Evolutionary conservation across 2,888 invertebrate genomes (phyloP).

Genomic region (Netelia virgata): DNA sequence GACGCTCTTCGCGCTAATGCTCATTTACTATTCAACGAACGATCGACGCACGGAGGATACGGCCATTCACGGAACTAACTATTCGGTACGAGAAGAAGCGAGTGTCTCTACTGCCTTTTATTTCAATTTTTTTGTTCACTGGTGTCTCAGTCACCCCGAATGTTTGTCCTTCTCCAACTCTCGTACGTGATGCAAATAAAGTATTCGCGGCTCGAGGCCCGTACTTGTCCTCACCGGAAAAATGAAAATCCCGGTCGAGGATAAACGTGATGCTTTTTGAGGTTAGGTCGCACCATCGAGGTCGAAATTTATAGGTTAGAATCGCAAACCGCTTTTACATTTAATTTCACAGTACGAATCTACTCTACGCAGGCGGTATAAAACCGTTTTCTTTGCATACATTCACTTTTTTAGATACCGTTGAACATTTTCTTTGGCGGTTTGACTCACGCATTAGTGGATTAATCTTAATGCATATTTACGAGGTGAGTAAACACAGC

Average conservation of each 20-base stretch:
- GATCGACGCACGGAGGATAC: conserved; percentile 74
- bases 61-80: conserved; percentile 75
- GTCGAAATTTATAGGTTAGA: too few relatives aligned
- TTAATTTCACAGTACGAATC: too few relatives aligned
- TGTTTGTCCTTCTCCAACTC: conserved; percentile 39
- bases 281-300: neutral
- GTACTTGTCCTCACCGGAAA: conserved; percentile 6
- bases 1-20: conserved; percentile 61
- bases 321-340: too few relatives aligned
- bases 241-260: conserved; percentile 54
- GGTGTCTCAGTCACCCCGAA: conserved; percentile 39
- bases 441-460: conserved; percentile 1
- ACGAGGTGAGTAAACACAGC: conserved; percentile 27
- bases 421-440: neutral
- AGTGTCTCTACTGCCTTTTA: conserved; percentile 61
- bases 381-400: neutral
- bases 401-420: conserved; percentile 29
- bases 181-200: conserved; percentile 71
- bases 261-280: neutral
- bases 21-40: conserved; percentile 76
- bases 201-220: conserved; percentile 33
- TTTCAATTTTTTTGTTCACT: conserved; percentile 47
- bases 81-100: conserved; percentile 71
- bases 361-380: too few relatives aligned
- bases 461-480: conserved; percentile 32